Conservation (phyloP, 2,113 vertebrate genomes). For the Pogona vitticeps region DNA sequence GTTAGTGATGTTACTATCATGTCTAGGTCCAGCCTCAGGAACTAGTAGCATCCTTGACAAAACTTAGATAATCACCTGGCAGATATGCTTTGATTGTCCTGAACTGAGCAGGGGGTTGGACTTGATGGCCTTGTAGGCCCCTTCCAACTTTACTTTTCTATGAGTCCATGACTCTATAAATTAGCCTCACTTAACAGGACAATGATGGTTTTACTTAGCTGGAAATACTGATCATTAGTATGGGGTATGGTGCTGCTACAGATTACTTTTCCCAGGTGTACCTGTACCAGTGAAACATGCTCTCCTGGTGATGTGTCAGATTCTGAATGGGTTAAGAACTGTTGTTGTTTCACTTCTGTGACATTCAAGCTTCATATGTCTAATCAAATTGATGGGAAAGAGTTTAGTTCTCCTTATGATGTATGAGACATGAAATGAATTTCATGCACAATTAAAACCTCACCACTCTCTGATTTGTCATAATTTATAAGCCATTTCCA, state of each 20-base stretch:
- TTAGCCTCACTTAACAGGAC: not conserved
- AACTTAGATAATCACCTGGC: too few relatives aligned
- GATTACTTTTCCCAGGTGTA: not conserved
- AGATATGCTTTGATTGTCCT: too few relatives aligned
- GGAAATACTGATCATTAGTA: not conserved
- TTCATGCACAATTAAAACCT: not conserved
- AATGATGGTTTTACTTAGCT: not conserved
- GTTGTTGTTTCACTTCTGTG: not conserved
- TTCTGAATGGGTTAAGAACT: not conserved
- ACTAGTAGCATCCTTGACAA: too few relatives aligned
- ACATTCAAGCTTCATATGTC: constrained; percentile 32
- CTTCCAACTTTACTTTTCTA: too few relatives aligned
- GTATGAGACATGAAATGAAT: constrained; percentile 12
- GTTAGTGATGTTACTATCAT: not conserved
- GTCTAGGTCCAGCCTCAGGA: not conserved
- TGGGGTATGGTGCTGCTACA: not conserved
- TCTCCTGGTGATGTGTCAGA: not conserved
- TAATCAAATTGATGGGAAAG: not conserved
- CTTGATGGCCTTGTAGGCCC: too few relatives aligned
- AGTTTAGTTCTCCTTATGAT: not conserved
- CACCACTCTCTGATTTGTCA: not conserved
- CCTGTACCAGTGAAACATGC: not conserved
- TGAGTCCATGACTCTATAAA: too few relatives aligned
- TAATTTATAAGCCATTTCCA: not conserved
- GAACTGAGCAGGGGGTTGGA: too few relatives aligned